A percentile compares a stretch with the other conserved stretches of the same genome.
These are phyloP conservation scores for Allacma fusca DNA, from an alignment of 2,888 invertebrate genomes.

Conservation along the genomic window DNA sequence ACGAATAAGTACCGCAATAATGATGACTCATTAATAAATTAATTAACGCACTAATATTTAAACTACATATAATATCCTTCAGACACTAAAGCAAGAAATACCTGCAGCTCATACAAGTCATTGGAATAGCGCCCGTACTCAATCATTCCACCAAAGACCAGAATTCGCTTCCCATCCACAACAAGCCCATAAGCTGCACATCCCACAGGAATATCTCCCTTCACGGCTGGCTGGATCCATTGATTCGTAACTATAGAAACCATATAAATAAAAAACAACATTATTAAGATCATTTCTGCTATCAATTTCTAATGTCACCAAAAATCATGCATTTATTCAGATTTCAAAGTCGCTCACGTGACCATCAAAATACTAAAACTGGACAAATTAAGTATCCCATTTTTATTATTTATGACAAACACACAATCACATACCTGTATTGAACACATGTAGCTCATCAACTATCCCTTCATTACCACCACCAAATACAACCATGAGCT, in stretches of 20 bases:
- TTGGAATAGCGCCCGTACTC: constrained; percentile 99
- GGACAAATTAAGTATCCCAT: not conserved
- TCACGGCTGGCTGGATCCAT: constrained; percentile 98
- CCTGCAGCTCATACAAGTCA: constrained; percentile 93
- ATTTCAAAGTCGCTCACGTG: too few relatives aligned
- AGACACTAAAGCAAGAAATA: constrained; percentile 55
- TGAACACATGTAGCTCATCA: constrained; percentile 99
- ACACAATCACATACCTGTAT: constrained; percentile 81
- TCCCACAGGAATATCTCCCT: constrained; percentile 97
- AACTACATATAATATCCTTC: too few relatives aligned
- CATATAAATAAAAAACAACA: not conserved
- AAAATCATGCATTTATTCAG: too few relatives aligned
- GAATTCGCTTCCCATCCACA: constrained; percentile 92
- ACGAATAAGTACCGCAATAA: too few relatives aligned
- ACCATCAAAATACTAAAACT: too few relatives aligned
- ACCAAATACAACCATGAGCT: constrained; percentile 98
- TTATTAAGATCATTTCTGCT: too few relatives aligned
- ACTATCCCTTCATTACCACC: constrained; percentile 93
- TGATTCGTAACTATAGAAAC: constrained; percentile 84
- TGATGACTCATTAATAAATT: too few relatives aligned
- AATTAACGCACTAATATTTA: too few relatives aligned
- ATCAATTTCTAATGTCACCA: too few relatives aligned
- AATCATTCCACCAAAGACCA: constrained; percentile 99
- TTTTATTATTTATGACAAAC: too few relatives aligned
- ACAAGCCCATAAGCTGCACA: constrained; percentile 99